Evolutionary conservation across 2,888 invertebrate species (phyloP).

Genomic region (Byasa hedistus): DNA sequence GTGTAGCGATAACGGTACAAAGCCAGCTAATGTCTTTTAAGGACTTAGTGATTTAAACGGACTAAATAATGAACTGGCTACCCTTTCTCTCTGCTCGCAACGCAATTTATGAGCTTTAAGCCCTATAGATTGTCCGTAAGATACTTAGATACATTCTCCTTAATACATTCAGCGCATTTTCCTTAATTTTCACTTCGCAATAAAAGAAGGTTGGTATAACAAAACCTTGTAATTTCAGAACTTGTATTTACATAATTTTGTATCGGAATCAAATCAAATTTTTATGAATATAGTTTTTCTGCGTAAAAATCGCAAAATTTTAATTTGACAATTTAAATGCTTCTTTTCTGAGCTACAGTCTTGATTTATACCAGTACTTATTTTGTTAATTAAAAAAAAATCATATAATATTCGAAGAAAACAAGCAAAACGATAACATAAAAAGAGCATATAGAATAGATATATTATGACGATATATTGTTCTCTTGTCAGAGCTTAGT

Average conservation of each 20-base stretch:
- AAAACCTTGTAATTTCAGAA: no score
- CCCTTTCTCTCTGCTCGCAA: slow-evolving; percentile 60
- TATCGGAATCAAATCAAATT: no score
- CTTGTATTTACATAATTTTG: no score
- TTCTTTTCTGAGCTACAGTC: no score
- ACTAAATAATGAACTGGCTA: slow-evolving; percentile 77
- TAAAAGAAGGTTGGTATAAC: not conserved
- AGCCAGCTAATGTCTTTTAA: slow-evolving; percentile 79
- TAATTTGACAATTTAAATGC: no score
- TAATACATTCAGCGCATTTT: not conserved
- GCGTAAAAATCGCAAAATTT: no score
- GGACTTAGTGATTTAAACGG: slow-evolving; percentile 81
- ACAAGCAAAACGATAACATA: not conserved
- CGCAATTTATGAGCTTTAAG: slow-evolving; percentile 68
- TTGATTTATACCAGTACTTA: not conserved
- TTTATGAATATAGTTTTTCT: no score
- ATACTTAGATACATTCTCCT: slow-evolving; percentile 11
- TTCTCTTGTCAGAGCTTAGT: slow-evolving; percentile 28
- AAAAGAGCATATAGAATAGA: not conserved
- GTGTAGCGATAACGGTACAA: slow-evolving; percentile 75
- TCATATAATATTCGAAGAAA: no score
- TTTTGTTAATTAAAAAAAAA: not conserved
- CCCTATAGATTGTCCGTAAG: slow-evolving; percentile 42
- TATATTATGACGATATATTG: slow-evolving; percentile 16
- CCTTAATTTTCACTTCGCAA: not conserved